These are phyloP conservation scores for Temnothorax curvispinosus DNA, from an alignment of 1,140 invertebrate genomes.

Conservation along the genomic window DNA sequence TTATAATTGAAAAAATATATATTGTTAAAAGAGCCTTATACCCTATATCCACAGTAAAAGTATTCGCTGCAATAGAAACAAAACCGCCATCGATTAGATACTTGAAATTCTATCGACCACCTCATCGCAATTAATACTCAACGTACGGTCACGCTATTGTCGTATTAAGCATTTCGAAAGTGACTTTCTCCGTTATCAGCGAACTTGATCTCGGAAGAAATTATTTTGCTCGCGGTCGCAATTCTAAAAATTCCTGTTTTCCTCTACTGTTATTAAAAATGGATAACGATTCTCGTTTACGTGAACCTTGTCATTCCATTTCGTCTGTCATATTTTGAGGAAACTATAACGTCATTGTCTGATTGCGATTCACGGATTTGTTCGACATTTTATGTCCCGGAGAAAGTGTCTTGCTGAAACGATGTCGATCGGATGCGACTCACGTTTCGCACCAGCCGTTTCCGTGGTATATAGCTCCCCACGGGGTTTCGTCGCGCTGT, in stretches of 20 bases:
- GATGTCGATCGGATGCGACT: conserved; percentile 67
- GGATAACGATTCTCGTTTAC: background rate
- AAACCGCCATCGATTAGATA: background rate
- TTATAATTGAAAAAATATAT: background rate
- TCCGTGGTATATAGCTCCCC: conserved; percentile 80
- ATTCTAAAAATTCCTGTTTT: background rate
- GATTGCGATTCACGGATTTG: conserved; percentile 64
- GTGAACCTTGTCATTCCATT: background rate
- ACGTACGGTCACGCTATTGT: background rate
- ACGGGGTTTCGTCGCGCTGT: conserved; percentile 48
- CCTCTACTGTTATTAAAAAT: background rate
- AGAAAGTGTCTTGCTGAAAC: conserved; percentile 68
- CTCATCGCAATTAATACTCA: conserved; percentile 64
- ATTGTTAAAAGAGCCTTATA: background rate
- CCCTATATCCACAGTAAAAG: background rate
- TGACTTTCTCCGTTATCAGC: conserved; percentile 60
- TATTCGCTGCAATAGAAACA: conserved; percentile 18
- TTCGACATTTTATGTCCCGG: conserved; percentile 54
- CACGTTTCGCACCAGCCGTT: conserved; percentile 74
- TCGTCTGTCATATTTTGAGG: conserved; percentile 2
- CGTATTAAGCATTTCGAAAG: conserved; percentile 58
- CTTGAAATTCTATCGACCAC: conserved; percentile 60
- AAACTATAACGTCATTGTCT: conserved; percentile 34
- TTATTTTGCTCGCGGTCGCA: background rate
- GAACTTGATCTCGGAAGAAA: conserved; percentile 11